A percentile compares a stretch with the other conserved stretches of the same genome.
Evolutionary conservation across 2,113 vertebrate species (phyloP).

Genomic region (Pteronura brasiliensis): DNA sequence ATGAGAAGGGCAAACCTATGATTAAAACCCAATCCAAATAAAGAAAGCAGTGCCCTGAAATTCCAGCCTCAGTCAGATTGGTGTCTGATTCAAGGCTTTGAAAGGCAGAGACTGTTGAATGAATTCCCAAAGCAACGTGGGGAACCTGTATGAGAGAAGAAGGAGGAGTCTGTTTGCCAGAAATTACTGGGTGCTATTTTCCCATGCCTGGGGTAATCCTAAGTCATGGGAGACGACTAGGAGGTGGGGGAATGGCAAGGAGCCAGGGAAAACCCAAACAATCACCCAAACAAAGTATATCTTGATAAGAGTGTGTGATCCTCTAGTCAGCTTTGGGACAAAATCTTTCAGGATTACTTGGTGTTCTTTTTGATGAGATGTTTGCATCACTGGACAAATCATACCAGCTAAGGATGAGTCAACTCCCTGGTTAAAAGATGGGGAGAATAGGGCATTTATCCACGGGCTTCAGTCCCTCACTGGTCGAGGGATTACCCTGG

Average conservation of each 20-base stretch:
- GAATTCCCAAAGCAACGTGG: constrained; percentile 70
- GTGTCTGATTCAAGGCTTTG: constrained; percentile 75
- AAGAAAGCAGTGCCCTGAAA: constrained; percentile 72
- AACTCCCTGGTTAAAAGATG: neutral
- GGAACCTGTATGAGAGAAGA: constrained; percentile 52
- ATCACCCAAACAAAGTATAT: constrained; percentile 21
- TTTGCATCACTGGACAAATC: constrained; percentile 9
- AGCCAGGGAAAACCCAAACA: constrained; percentile 53
- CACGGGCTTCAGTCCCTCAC: neutral
- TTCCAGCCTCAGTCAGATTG: constrained; percentile 68
- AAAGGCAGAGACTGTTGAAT: constrained; percentile 71
- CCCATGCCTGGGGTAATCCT: constrained; percentile 61
- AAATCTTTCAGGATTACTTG: constrained; percentile 33
- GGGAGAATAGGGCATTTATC: neutral
- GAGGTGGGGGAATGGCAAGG: constrained; percentile 34
- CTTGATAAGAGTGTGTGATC: constrained; percentile 26
- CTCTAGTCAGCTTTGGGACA: constrained; percentile 25
- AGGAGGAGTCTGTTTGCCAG: constrained; percentile 62
- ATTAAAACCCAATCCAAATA: constrained; percentile 73
- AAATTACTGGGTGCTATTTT: constrained; percentile 69
- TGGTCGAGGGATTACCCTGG: neutral
- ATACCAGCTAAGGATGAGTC: neutral
- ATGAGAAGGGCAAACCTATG: constrained; percentile 70
- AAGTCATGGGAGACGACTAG: constrained; percentile 56
- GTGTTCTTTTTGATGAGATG: constrained; percentile 20